These are phyloP conservation scores for Lepidurus apus DNA, from an alignment of 1,140 invertebrate species.

Conservation along the genomic window DNA sequence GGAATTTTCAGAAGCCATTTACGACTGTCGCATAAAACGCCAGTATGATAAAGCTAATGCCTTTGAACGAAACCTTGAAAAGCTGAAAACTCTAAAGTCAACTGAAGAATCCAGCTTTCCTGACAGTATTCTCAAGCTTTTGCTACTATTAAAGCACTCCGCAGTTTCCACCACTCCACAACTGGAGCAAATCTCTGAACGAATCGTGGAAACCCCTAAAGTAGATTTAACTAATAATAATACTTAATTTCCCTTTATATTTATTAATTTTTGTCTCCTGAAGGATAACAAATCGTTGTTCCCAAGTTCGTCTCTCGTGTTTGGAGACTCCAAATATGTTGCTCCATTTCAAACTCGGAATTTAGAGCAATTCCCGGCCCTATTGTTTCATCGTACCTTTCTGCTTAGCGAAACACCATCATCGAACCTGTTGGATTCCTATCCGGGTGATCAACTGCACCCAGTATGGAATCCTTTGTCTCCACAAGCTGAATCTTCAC, in stretches of 20 bases:
- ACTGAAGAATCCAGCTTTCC: background rate
- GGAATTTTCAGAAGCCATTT: background rate
- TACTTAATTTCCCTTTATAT: background rate
- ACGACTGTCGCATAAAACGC: background rate
- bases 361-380: background rate
- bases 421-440: background rate
- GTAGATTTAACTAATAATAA: background rate
- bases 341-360: background rate
- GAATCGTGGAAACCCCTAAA: background rate
- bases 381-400: background rate
- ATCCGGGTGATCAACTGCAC: background rate
- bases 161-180: background rate
- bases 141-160: background rate
- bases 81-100: background rate
- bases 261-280: background rate
- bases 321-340: background rate
- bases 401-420: background rate
- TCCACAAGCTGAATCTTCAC: background rate
- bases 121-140: background rate
- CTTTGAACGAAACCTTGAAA: background rate
- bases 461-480: slow-evolving; percentile 2
- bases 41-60: background rate
- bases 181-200: background rate
- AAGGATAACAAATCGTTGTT: background rate
- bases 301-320: background rate